Base-by-base conservation (phyloP, 2,888 invertebrate genomes). In the Tenthredo amoena region DNA sequence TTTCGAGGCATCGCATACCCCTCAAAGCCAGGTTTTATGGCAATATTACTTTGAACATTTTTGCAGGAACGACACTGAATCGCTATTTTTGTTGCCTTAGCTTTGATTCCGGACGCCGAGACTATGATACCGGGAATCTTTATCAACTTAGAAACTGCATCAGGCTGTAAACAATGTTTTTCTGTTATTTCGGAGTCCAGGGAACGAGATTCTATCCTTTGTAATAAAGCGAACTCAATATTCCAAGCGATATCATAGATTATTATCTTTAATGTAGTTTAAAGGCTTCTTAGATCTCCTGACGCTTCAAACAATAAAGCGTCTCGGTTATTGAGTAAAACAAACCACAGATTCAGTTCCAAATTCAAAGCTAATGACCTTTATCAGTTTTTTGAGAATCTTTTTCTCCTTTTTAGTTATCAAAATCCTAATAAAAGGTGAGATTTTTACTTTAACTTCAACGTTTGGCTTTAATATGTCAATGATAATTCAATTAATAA, bases 71-170 rank as follows among this genome's bases (percentile, higher is more conserved):
- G 96, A 92, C 99, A 99, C 94, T 99, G 99, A 86, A 99, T 97
- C 0, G 99, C 97, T 91, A 99, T 98, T 91, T 96, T 97, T 0
- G 98, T 99, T 0, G 99, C 99, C 93, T 99, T 99, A 0, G 99
- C 97, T 93, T 97, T 97, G 86, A 99, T 98, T 18, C 98, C 98
- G 0, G 99, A 98, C 0, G 99, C 98, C 82, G 99, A 97, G 85
- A 99, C 97, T 31, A 99, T 96, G 87, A 99, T 99, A 0, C 99
- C 99, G 77, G 98, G 97, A 86, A 99, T 97, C 95, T 99, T 99
- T 0, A 99, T 97, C 87, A 99, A 94, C 77, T 97, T 96, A 0
- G 99, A 98, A 31, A 99, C 99, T 90, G 97, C 96, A 88, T 98
- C 97, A 0, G 99, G 99, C 97, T 98, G 93, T 89, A 94, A 95